These are phyloP conservation scores for Ophion obscuratus DNA, from an alignment of 2,888 invertebrate species.

Conservation along the genomic window DNA sequence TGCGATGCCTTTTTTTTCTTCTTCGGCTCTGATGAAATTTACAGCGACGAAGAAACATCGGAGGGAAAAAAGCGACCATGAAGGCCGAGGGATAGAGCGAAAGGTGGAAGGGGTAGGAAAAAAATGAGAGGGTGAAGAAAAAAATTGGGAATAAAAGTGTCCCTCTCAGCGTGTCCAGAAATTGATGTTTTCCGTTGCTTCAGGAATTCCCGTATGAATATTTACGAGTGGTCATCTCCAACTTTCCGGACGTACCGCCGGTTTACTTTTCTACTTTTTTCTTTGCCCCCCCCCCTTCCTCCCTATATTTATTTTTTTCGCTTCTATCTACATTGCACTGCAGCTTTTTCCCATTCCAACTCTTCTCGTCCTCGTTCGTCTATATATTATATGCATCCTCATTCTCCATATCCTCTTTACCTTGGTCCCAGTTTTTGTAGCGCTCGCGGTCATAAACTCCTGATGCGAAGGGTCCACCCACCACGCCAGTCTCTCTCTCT, in stretches of 20 bases:
- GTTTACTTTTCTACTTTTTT: conserved; percentile 19
- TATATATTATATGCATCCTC: conserved; percentile 45
- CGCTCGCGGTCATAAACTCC: conserved; percentile 54
- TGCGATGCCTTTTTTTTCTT: conserved; percentile 3
- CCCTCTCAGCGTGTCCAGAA: conserved; percentile 64
- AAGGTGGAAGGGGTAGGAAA: conserved; percentile 26
- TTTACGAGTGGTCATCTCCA: conserved; percentile 67
- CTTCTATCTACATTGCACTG: conserved; percentile 36
- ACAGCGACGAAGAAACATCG: not conserved
- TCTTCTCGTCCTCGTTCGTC: conserved; percentile 2
- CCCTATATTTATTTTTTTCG: conserved; percentile 16
- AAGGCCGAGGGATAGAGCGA: conserved; percentile 19
- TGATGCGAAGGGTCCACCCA: conserved; percentile 22
- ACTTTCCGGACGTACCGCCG: conserved; percentile 53
- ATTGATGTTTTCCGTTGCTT: conserved; percentile 67
- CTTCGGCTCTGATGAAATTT: conserved; percentile 2
- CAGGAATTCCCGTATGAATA: conserved; percentile 68
- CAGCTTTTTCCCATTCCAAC: conserved; percentile 49
- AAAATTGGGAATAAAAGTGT: conserved; percentile 61
- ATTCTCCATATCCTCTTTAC: conserved; percentile 40
- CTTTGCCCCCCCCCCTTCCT: not conserved
- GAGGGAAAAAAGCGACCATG: conserved; percentile 24
- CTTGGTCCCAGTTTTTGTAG: conserved; percentile 37
- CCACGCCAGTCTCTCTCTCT: not conserved
- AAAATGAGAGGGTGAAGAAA: conserved; percentile 46